Evolutionary conservation across 2,888 invertebrate species (phyloP), one percentile per base, ranked within the genome.

Genomic region (Dasypolia templi): DNA sequence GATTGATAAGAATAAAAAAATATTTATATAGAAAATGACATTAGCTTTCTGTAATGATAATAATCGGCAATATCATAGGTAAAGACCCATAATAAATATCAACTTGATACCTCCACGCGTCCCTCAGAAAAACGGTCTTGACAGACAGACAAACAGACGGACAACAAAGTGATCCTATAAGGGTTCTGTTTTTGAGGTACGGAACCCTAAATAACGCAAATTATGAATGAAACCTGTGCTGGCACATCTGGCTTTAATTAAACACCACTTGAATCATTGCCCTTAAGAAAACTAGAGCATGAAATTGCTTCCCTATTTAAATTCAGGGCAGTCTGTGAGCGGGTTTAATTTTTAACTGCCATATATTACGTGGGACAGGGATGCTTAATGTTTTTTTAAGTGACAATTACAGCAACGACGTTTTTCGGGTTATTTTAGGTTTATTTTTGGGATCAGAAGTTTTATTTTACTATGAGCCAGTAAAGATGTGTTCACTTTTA

Each of bases 231-330:
- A 58, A 46, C 51, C 62, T 26, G 26, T 70, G 32, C 53, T 35
- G 35, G 74, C 63, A 32, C 67, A 67, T 79, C 55, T 77, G 59
- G 51, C 44, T 22, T 61, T 76, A 76, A 79, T 79, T 76, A 76
- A 76, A 81, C 68, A 58, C 17, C 14, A 81, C 68, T 75, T 59
- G 67, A 62, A 46, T 32, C 55, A 44, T 51, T 29, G 17, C 61
- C 61, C 44, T 53, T 56, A 51, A 76, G 51, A 68, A 65, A 59
- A 69, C 61, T 68, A 65, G 64, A 65, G 77, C 59, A 51, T 51
- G 68, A 65, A 79, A 76, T 61, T 69, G 64, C 77, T 82, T 77
- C n/a, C 56, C 26, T 79, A 70, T 79, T 77, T 49, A 70, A 70
- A 70, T 77, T 58, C 35, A 42, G 51, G 14, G 44, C 35, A 69